A percentile compares a stretch with the other conserved stretches of the same genome.
Conservation (phyloP, 2,888 invertebrate genomes). For the Gortyna flavago region DNA sequence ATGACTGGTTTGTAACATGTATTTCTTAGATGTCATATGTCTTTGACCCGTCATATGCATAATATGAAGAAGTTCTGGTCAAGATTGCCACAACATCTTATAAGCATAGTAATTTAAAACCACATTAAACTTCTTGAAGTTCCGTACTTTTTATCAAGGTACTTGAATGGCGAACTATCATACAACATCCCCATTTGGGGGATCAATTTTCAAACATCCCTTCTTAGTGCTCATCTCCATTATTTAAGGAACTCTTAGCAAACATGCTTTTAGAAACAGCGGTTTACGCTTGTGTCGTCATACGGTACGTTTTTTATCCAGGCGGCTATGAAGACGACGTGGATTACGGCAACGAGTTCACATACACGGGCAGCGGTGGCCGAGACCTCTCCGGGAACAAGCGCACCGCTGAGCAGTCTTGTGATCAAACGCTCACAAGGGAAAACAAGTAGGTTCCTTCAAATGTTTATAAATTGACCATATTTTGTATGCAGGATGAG, state of each 20-base stretch:
- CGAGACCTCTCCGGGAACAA: constrained; percentile 95
- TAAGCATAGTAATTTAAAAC: neutral
- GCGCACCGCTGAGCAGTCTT: constrained; percentile 94
- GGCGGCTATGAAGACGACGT: constrained; percentile 96
- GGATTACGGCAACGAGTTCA: constrained; percentile 94
- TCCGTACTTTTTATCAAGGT: neutral
- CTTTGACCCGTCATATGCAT: neutral
- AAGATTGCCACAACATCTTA: neutral
- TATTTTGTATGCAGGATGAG: neutral
- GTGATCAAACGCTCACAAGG: constrained; percentile 93
- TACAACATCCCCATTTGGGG: neutral
- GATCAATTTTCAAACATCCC: neutral
- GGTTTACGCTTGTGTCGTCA: neutral
- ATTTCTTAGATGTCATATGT: neutral
- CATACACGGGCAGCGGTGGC: constrained; percentile 96
- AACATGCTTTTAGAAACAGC: neutral
- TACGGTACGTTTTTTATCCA: constrained; percentile 58
- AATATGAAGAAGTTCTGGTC: neutral
- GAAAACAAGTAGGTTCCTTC: constrained; percentile 91
- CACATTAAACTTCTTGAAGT: neutral
- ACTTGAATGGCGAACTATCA: neutral
- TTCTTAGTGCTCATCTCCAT: neutral
- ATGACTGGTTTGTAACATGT: no score
- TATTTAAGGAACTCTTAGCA: neutral
- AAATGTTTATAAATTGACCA: neutral